These are phyloP conservation scores for Oscheius sp. DNA, from an alignment of 2,888 invertebrate species.

Conservation along the genomic window DNA sequence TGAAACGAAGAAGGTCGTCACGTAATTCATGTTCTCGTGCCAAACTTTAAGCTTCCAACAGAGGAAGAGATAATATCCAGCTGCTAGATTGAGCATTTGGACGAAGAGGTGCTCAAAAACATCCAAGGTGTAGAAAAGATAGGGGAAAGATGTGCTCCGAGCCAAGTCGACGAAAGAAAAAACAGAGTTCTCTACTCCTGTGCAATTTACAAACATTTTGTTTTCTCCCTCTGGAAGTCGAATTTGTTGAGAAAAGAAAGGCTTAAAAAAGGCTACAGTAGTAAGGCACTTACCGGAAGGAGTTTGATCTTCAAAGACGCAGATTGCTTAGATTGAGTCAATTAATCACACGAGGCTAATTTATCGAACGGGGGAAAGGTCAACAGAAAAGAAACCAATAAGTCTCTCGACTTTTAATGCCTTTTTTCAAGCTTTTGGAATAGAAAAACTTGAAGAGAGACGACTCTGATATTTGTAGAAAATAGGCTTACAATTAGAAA, in stretches of 20 bases:
- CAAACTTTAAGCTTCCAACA: background rate
- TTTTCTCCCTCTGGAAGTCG: background rate
- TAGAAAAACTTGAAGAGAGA: too few relatives aligned
- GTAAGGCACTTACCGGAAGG: background rate
- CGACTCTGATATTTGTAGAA: too few relatives aligned
- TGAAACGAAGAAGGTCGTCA: background rate
- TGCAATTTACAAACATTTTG: constrained; percentile 11
- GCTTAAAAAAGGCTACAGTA: background rate
- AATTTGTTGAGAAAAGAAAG: background rate
- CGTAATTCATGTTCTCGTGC: background rate
- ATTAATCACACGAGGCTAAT: too few relatives aligned
- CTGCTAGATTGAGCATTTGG: background rate
- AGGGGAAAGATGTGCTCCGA: background rate
- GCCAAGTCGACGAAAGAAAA: constrained; percentile 8
- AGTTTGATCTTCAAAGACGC: too few relatives aligned
- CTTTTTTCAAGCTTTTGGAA: too few relatives aligned
- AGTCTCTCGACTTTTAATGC: too few relatives aligned
- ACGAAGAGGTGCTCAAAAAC: constrained; percentile 12
- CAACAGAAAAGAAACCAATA: too few relatives aligned
- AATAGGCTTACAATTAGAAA: too few relatives aligned
- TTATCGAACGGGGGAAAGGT: too few relatives aligned
- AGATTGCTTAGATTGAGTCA: too few relatives aligned
- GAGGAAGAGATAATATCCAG: background rate
- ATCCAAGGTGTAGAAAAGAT: background rate
- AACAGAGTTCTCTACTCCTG: background rate